These are phyloP conservation scores for Dicentrarchus labrax DNA, from an alignment of 2,113 vertebrate species.

Conservation along the genomic window DNA sequence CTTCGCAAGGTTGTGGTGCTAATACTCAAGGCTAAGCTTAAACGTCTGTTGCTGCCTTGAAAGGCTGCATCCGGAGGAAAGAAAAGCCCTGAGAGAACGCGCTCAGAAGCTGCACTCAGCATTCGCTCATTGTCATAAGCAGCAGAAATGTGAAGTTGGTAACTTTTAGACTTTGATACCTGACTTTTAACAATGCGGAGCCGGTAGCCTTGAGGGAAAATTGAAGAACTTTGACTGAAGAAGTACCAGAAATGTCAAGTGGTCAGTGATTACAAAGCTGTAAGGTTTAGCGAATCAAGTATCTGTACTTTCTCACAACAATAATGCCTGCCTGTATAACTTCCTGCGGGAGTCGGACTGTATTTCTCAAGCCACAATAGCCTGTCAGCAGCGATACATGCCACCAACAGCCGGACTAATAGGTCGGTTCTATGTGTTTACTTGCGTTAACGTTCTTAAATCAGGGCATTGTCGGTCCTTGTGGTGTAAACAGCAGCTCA, in stretches of 20 bases:
- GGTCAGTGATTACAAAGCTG: conserved; percentile 2
- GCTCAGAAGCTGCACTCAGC: conserved; percentile 28
- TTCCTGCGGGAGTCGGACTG: neutral
- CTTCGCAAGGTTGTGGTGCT: conserved; percentile 17
- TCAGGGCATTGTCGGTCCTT: neutral
- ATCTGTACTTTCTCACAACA: neutral
- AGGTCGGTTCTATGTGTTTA: no score
- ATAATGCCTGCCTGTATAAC: no score
- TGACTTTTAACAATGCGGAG: conserved; percentile 37
- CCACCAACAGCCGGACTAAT: neutral
- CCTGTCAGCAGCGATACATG: neutral
- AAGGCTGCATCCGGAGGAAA: conserved; percentile 20
- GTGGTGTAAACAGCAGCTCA: neutral
- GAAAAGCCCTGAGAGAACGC: conserved; percentile 27
- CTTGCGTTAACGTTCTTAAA: neutral
- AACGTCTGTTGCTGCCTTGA: conserved; percentile 37
- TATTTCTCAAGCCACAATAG: neutral
- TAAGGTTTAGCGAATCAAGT: neutral
- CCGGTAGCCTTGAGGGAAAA: conserved; percentile 1
- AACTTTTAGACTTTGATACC: conserved; percentile 27
- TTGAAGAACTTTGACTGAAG: neutral
- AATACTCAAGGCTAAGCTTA: conserved; percentile 39
- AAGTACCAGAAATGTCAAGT: neutral
- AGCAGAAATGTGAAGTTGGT: conserved; percentile 25
- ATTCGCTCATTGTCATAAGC: conserved; percentile 20